Evolutionary conservation across 2,113 vertebrate genomes (phyloP).

Genomic region (Gambusia holbrooki): DNA sequence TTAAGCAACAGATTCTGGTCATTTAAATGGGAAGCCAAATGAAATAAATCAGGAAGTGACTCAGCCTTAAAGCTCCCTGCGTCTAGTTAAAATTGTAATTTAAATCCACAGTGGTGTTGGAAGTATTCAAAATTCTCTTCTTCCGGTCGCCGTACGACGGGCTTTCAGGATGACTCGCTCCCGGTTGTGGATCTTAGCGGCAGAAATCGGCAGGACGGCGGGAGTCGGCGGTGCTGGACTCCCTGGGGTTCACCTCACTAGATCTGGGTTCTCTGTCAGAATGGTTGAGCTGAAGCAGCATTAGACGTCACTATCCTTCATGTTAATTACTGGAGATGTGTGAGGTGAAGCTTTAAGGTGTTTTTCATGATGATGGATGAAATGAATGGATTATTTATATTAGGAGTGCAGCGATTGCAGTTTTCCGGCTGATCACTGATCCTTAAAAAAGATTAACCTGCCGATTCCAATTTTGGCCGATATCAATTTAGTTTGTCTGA

Average conservation of each 20-base stretch:
- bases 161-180: conserved; percentile 31
- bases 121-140: not conserved
- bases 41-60: not conserved
- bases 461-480: no score
- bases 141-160: not conserved
- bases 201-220: conserved; percentile 9
- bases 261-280: conserved; percentile 56
- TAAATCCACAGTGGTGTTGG: not conserved
- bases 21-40: conserved; percentile 18
- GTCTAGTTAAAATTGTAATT: not conserved
- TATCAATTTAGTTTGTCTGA: no score
- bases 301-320: conserved; percentile 47
- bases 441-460: no score
- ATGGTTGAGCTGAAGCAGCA: conserved; percentile 41
- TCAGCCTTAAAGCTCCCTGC: not conserved
- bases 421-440: no score
- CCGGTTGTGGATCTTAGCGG: conserved; percentile 12
- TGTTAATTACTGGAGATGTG: conserved; percentile 62
- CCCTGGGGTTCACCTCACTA: conserved; percentile 59
- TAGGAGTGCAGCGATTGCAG: no score
- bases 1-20: conserved; percentile 2
- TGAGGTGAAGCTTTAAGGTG: not conserved
- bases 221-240: conserved; percentile 30
- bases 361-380: not conserved
- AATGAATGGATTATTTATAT: no score